phyloP scores from a whole-genome alignment of 2,113 vertebrate genomes.

The Lophotis ruficrista region DNA sequence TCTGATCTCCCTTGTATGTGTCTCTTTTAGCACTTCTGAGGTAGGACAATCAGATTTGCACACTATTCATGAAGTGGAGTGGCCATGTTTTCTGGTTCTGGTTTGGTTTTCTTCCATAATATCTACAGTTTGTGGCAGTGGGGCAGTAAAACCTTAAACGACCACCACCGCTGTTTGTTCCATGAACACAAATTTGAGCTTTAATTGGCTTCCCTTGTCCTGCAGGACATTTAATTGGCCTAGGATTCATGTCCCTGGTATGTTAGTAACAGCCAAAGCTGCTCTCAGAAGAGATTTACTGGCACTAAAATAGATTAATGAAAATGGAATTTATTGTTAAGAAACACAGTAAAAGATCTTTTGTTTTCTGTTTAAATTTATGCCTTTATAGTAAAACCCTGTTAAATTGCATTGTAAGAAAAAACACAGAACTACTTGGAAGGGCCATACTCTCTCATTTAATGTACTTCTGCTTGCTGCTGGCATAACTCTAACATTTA shows the following conservation, averaged over 20 bases:
- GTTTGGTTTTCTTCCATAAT: not conserved
- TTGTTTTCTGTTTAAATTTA: not conserved
- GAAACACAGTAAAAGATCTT: not conserved
- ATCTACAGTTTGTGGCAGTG: not conserved
- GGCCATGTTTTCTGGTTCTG: not conserved
- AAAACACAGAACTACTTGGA: not conserved
- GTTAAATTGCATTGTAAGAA: not conserved
- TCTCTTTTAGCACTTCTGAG: not conserved
- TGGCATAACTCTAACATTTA: not conserved
- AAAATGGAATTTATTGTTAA: not conserved
- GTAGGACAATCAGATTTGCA: not conserved
- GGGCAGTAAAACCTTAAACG: not conserved
- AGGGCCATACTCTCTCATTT: not conserved
- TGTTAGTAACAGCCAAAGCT: not conserved
- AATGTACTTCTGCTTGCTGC: not conserved
- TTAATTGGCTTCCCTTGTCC: not conserved
- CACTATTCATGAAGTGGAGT: not conserved
- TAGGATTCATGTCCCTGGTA: not conserved
- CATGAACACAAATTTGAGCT: not conserved
- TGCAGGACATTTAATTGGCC: not conserved
- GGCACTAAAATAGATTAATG: not conserved
- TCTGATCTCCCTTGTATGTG: not conserved
- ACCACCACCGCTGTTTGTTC: not conserved
- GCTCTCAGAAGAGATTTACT: not conserved
- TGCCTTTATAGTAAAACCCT: not conserved